Base-by-base conservation (phyloP, 2,888 invertebrate genomes). In the Chrysolina americana region DNA sequence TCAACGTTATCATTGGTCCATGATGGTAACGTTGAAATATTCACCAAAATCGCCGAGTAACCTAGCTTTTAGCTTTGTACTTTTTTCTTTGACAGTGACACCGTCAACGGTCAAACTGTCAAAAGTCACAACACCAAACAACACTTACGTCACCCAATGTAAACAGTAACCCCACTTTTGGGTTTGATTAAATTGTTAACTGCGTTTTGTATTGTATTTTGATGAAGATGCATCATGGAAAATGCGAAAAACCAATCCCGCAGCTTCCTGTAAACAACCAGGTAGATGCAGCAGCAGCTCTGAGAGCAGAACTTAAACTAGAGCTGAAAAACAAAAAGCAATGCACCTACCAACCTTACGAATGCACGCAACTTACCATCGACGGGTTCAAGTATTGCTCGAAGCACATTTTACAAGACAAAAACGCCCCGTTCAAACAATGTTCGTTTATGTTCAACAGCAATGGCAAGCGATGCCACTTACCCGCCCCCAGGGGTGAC, bases 351-450 rank as follows among this genome's bases (percentile, higher is more conserved):
- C 87, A 91, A 44, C 89, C 90, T 0, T 94, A 92, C 82, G 92
- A 92, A 73, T 95, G 95, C 80, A 89, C 90, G 0, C 90, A 92
- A 41, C 90, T 92, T 0, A 91, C 93, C 62, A 86, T 96, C 0
- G 91, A 94, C 10, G 94, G 94, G 0, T 93, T 93, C 77, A 91
- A 92, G 75, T 95, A 92, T 87, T 98, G 98, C 85, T 90, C 92
- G 5, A 91, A 93, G 4, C 98, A 98, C 83, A 95, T 98, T 77
- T 88, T 97, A 66, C 92, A 93, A 81, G 98, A 98, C 86, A 91
- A 94, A 8, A 91, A 89, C 13, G 96, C 97, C 0, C 96, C 97
- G 0, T 98, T 92, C 86, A 93, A 92, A 76, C 95, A 94, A 80
- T 98, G 98, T 85, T 89, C 91, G 0, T 94, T 92, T 86, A 89